These are phyloP conservation scores for Sycophila texana DNA, from an alignment of 2,888 invertebrate species.

Conservation along the genomic window DNA sequence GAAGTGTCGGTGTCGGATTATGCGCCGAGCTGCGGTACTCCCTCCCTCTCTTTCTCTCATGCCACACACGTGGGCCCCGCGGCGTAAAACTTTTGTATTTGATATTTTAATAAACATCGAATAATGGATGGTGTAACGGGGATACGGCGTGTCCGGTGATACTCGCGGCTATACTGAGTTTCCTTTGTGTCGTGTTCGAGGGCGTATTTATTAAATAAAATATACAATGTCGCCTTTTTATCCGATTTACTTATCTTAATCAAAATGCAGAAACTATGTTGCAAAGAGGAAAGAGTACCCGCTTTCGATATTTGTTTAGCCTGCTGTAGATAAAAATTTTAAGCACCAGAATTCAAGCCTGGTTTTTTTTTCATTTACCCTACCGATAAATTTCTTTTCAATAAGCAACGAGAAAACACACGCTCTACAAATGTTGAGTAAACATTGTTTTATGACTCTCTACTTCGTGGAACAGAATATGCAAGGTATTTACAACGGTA, in stretches of 20 bases:
- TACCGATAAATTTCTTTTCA: no score
- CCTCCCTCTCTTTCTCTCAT: not conserved
- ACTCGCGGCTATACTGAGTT: constrained; percentile 41
- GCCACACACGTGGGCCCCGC: not conserved
- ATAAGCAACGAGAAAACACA: no score
- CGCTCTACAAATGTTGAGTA: no score
- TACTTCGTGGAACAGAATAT: no score
- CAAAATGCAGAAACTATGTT: no score
- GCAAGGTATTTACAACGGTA: no score
- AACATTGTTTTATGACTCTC: no score
- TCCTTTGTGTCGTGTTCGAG: constrained; percentile 35
- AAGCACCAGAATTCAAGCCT: no score
- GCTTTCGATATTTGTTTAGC: no score
- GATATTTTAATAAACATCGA: constrained; percentile 49
- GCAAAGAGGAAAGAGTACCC: no score
- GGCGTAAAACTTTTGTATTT: constrained; percentile 44
- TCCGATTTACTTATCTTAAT: constrained; percentile 1
- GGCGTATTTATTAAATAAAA: constrained; percentile 47
- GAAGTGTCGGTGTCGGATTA: constrained; percentile 58
- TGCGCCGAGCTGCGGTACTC: constrained; percentile 3
- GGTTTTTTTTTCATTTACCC: no score
- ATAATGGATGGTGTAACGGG: constrained; percentile 10
- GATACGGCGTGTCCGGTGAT: constrained; percentile 39
- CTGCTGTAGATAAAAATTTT: no score
- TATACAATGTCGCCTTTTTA: not conserved